Evolutionary conservation across 92 coral and sea anemone genomes (phyloP), one percentile per base, ranked within the genome.

Genomic region (Actinostola sp.): DNA sequence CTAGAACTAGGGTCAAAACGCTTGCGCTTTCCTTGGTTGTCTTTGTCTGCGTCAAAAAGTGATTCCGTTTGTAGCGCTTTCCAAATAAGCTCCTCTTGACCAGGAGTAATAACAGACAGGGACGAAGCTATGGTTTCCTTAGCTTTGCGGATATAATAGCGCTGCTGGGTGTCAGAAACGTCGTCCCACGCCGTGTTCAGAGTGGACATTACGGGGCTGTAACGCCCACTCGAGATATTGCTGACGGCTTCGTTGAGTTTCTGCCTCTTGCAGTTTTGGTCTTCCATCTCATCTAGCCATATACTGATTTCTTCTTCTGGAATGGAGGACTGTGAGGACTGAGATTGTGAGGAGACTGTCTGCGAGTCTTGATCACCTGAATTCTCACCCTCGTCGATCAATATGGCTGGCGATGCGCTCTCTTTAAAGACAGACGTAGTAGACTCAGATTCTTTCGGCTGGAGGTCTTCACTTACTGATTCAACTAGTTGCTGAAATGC

Each of bases 221-320:
- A 58, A 12, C 78, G 71, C 20, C 77, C 84, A 12, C 64, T 44
- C 44, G 78, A 69, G 19, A 79, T 69, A 20, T 2, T 60, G 23
- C 46, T 31, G 38, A 79, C 63, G n/a, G 84, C 77, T 59, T 69
- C 43, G 78, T 79, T 79, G 26, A 79, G 38, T 69, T 69, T 79
- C 51, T 79, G 70, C 39, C 84, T 43, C 51, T 79, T 79, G 71
- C 30, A 39, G 39, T 70, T 70, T 60, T 79, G 72, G 28, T 79
- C 78, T 63, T 79, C 86, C 73, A 72, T 80, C 39, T 80, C 69
- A 49, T 72, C 80, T 4, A 54, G 17, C 79, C 79, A 79, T 71
- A 71, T 59, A 26, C 73, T 79, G 21, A 79, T 51, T 56, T 79
- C 85, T 61, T 71, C 78, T 49, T 79, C 85, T 79, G 85, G 84